A percentile compares a stretch with the other conserved stretches of the same genome.
phyloP scores from a whole-genome alignment of 2,113 vertebrate species.

The Gymnocephalus cernua region DNA sequence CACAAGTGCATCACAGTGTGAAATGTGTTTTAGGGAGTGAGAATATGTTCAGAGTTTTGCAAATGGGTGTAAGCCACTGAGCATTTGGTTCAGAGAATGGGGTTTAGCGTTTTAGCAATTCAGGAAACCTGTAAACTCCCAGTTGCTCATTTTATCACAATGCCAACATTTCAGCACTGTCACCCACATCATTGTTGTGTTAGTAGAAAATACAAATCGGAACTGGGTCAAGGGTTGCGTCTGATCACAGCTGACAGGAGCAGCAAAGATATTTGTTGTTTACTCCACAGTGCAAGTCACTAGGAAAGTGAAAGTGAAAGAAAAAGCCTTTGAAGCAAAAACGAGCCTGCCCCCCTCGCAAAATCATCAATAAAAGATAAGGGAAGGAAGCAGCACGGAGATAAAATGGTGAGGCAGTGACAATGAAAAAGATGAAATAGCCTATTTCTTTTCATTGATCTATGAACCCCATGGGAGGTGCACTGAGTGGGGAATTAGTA shows the following conservation, averaged over 20 bases:
- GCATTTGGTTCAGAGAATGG: too few relatives aligned
- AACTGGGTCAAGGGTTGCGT: constrained; percentile 24
- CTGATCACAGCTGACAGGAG: constrained; percentile 29
- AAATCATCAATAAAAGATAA: constrained; percentile 76
- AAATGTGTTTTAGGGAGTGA: too few relatives aligned
- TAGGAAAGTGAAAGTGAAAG: constrained; percentile 10
- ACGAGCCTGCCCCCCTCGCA: constrained; percentile 16
- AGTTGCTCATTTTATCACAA: not conserved
- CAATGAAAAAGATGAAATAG: constrained; percentile 60
- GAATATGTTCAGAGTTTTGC: too few relatives aligned
- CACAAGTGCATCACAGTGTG: too few relatives aligned
- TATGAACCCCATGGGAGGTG: constrained; percentile 18
- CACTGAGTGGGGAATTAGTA: not conserved
- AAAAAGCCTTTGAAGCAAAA: constrained; percentile 35
- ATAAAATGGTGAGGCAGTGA: constrained; percentile 35
- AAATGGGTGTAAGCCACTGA: too few relatives aligned
- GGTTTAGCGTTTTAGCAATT: too few relatives aligned
- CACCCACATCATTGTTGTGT: not conserved
- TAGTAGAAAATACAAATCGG: constrained; percentile 2
- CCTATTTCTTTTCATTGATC: constrained; percentile 58
- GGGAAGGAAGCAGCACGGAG: constrained; percentile 21
- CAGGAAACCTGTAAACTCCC: not conserved
- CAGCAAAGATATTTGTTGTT: constrained; percentile 43
- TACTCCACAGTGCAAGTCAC: constrained; percentile 17
- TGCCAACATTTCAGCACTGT: not conserved